phyloP scores from a whole-genome alignment of 2,113 vertebrate genomes.

The Conger conger region DNA sequence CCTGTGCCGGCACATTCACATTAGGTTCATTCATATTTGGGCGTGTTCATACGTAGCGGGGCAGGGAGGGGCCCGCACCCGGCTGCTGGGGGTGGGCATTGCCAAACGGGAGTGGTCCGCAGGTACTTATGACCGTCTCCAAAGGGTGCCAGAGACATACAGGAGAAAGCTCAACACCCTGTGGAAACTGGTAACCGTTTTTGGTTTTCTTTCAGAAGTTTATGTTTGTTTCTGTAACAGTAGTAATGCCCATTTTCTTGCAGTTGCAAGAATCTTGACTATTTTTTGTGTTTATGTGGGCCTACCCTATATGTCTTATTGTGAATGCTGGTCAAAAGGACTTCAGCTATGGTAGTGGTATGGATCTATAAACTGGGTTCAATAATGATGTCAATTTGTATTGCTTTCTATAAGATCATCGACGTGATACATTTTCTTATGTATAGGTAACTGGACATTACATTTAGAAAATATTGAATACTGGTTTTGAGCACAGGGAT shows the following conservation, averaged over 20 bases:
- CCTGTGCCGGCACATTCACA: not conserved
- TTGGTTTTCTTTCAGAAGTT: not conserved
- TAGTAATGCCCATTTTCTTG: not conserved
- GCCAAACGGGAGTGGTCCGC: constrained; percentile 36
- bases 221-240: not conserved
- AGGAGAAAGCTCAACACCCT: constrained; percentile 47
- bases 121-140: constrained; percentile 52
- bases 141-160: constrained; percentile 64
- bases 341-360: no score
- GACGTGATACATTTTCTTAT: not conserved
- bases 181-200: constrained; percentile 29
- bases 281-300: no score
- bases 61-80: constrained; percentile 15
- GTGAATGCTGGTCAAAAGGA: no score
- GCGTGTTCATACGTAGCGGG: not conserved
- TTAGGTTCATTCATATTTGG: not conserved
- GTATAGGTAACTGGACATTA: not conserved
- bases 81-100: constrained; percentile 22
- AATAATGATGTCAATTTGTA: no score
- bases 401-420: no score
- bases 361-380: no score
- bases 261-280: no score
- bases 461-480: not conserved
- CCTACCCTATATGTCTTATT: no score
- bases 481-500: not conserved